Conservation (phyloP, 2,113 vertebrate species). For the Leptobrachium leishanense region DNA sequence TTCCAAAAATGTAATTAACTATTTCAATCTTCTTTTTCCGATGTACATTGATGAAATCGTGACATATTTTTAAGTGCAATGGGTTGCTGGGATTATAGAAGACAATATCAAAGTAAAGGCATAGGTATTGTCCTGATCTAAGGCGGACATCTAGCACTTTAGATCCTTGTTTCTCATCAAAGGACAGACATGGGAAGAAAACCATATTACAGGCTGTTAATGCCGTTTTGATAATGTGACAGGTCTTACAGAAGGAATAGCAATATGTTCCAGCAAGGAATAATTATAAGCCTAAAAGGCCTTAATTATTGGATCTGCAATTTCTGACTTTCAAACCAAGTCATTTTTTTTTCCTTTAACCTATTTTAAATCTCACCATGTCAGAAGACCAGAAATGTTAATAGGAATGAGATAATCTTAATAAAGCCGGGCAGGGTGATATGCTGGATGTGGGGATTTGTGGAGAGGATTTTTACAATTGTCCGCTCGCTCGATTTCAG, state of each 20-base stretch:
- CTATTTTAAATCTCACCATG: neutral
- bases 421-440: neutral
- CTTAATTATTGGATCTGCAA: slow-evolving; percentile 21
- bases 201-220: slow-evolving; percentile 7
- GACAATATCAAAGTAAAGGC: neutral
- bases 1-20: neutral
- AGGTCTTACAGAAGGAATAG: neutral
- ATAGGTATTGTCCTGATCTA: neutral
- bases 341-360: slow-evolving; percentile 9
- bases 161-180: neutral
- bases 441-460: neutral
- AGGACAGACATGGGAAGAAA: slow-evolving; percentile 5
- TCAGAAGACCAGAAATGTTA: slow-evolving; percentile 10
- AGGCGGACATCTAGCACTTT: neutral
- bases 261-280: slow-evolving; percentile 7
- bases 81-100: neutral
- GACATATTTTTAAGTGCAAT: neutral
- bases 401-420: slow-evolving; percentile 19
- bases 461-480: neutral
- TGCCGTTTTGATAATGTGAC: slow-evolving; percentile 23
- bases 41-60: too few species aligned
- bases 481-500: neutral
- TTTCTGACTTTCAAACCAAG: slow-evolving; percentile 12
- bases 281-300: slow-evolving; percentile 26
- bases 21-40: too few species aligned